A percentile compares a stretch with the other conserved stretches of the same genome.
Conservation (phyloP, 2,888 invertebrate genomes). For the Caenorhabditis zanzibari region DNA sequence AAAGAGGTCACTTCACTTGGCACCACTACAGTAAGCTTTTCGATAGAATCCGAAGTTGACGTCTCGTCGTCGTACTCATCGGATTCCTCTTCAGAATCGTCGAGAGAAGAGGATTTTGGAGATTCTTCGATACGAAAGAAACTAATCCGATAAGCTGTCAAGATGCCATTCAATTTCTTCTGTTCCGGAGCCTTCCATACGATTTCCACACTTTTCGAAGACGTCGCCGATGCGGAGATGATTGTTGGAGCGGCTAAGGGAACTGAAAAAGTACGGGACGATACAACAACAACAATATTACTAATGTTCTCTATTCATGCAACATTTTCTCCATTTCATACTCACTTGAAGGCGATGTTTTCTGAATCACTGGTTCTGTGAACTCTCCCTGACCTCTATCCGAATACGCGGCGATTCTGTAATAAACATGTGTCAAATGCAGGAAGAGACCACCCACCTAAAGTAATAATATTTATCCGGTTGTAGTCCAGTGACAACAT, state of each 20-base stretch:
- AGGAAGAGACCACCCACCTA: conserved; percentile 66
- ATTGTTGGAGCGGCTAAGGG: conserved; percentile 97
- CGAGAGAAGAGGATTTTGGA: conserved; percentile 85
- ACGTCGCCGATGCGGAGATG: conserved; percentile 92
- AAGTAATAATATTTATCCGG: conserved; percentile 97
- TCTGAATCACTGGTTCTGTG: conserved; percentile 94
- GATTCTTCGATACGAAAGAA: conserved; percentile 44
- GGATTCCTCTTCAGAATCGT: conserved; percentile 87
- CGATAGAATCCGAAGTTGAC: conserved; percentile 5
- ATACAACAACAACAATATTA: conserved; percentile 37
- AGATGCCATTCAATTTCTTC: conserved; percentile 91
- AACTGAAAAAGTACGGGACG: conserved; percentile 86
- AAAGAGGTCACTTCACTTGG: conserved; percentile 56
- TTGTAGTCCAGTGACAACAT: conserved; percentile 91
- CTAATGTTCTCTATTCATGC: conserved; percentile 3
- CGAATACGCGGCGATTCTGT: conserved; percentile 96
- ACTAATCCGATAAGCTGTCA: conserved; percentile 63
- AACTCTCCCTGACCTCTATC: conserved; percentile 96
- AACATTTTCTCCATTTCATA: neutral
- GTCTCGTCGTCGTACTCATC: conserved; percentile 48
- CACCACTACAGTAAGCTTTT: conserved; percentile 52
- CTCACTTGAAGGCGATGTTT: conserved; percentile 88
- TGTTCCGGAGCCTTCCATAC: conserved; percentile 95
- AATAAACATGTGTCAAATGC: conserved; percentile 86
- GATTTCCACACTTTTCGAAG: conserved; percentile 93